Evolutionary conservation across 1,140 invertebrate genomes (phyloP), one percentile per base, ranked within the genome.

Genomic region (Drosophila varians): DNA sequence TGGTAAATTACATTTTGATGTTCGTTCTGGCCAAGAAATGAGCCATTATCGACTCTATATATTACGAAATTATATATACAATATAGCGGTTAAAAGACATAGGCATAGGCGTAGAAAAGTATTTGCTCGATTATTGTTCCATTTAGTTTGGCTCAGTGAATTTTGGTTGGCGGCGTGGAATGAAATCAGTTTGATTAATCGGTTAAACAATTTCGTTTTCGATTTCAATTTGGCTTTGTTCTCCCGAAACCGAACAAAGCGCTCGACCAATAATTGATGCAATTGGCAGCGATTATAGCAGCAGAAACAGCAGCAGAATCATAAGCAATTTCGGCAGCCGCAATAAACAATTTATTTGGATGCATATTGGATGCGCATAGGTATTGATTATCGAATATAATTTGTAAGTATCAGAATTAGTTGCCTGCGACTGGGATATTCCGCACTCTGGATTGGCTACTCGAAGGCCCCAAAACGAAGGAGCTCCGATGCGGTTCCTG

Each of bases 1-100:
- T 77, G 78, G 84, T 70, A 80, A 89, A 89, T 89, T 84, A 80
- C 84, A 89, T 89, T 89, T 89, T 89, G 84, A 89, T 89, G 78
- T 75, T 66, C 56, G 45, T 64, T 45, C 76, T 34, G 42, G 42
- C 56, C 31, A 34, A 56, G 54, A 54, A 64, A 65, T 40, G 58
- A 70, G 42, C 48, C 57, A 62, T 65, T 60, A 82, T 25, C 25
- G 53, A 60, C 14, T 38, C 60, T 5, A 16, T 28, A 21, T 52
- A 60, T 52, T 54, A 12, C n/a, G 1, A 5, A 23, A 18, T 31
- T 31, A 11, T 31, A 31, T 11, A 28, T 8, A 28, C 2, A n/a
- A n/a, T 42, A 26, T 12, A 9, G n/a, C 16, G 5, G 1, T n/a
- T n/a, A n/a, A n/a, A n/a, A n/a, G n/a, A n/a, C 34, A 36, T 36